Evolutionary conservation across 2,113 vertebrate species (phyloP).

Genomic region (Glareola pratincola): DNA sequence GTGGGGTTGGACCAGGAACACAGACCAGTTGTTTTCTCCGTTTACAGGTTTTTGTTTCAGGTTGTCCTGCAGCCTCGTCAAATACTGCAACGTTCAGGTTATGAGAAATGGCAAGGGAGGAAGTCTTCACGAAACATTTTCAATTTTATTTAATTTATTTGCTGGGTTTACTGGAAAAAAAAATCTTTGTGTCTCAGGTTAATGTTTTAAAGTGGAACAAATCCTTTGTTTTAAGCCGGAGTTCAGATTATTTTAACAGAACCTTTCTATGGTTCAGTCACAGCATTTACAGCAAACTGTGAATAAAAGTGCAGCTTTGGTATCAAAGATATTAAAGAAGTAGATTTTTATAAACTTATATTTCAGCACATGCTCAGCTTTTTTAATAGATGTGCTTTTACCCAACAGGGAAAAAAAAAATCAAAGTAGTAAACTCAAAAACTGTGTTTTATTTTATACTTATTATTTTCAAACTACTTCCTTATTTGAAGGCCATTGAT

Average conservation of each 20-base stretch:
- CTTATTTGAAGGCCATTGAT: slow-evolving; percentile 43
- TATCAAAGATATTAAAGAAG: background rate
- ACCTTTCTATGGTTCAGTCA: background rate
- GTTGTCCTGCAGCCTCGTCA: background rate
- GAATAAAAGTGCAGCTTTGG: background rate
- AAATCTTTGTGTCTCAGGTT: background rate
- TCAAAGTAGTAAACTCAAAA: background rate
- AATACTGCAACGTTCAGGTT: background rate
- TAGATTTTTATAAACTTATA: background rate
- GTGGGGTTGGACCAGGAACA: background rate
- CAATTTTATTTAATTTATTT: background rate
- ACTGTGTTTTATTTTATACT: background rate
- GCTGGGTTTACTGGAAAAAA: background rate
- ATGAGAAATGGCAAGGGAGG: background rate
- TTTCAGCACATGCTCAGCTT: background rate
- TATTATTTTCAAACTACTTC: slow-evolving; percentile 4
- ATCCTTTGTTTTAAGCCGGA: background rate
- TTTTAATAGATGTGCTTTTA: background rate
- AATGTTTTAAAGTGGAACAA: background rate
- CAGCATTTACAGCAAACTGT: background rate
- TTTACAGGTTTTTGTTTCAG: background rate
- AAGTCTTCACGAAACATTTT: background rate
- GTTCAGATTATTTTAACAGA: background rate
- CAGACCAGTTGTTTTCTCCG: background rate
- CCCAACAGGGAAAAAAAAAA: background rate